A percentile compares a stretch with the other conserved stretches of the same genome.
These are phyloP conservation scores for Mesocentrotus franciscanus DNA, from an alignment of 53 echinoderm and acorn worm species.

Conservation along the genomic window DNA sequence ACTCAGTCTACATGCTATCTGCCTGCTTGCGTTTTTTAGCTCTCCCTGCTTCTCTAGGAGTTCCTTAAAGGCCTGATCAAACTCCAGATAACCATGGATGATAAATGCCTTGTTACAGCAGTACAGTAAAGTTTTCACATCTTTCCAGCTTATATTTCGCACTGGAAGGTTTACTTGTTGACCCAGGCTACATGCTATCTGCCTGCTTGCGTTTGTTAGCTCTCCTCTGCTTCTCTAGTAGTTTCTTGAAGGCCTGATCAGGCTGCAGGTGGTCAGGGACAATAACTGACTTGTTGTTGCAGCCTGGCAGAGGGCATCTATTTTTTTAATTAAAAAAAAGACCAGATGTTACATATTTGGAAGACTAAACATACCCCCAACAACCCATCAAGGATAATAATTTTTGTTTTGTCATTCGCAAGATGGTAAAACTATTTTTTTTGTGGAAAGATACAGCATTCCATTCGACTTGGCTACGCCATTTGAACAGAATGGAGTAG, in stretches of 20 bases:
- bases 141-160: neutral
- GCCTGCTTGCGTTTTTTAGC: constrained; percentile 6
- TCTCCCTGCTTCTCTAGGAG: constrained; percentile 18
- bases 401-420: no score
- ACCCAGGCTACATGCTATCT: constrained; percentile 18
- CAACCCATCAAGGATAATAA: no score
- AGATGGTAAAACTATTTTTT: no score
- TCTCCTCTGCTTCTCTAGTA: constrained; percentile 37
- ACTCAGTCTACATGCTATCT: no score
- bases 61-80: neutral
- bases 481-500: no score
- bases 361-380: no score
- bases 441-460: no score
- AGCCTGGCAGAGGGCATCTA: constrained; percentile 60
- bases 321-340: no score
- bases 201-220: constrained; percentile 14
- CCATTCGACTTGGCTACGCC: no score
- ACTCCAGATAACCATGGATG: neutral
- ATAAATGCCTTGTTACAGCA: neutral
- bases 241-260: neutral
- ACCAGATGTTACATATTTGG: no score
- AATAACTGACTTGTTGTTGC: neutral
- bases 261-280: neutral
- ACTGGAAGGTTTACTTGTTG: neutral
- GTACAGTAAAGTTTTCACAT: neutral